Conservation (phyloP, 2,888 invertebrate genomes). For the Amphipyra tragopoginis region DNA sequence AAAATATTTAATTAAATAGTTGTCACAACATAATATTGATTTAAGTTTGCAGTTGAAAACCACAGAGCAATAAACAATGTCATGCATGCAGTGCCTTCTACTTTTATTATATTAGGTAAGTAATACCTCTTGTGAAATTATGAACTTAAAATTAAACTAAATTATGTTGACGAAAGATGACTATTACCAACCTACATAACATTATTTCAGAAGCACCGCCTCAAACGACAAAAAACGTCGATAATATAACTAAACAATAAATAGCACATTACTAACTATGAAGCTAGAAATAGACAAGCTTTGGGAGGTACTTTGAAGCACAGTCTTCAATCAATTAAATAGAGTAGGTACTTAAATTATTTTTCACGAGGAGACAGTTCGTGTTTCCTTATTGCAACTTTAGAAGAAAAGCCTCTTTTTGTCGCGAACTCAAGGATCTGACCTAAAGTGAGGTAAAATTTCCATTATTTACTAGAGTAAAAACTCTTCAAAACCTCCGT, state of each 20-base stretch:
- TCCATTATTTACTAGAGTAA: too few relatives aligned
- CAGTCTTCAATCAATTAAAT: constrained; percentile 57
- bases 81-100: too few relatives aligned
- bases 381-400: not conserved
- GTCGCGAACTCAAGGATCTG: not conserved
- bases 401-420: not conserved
- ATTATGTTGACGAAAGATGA: too few relatives aligned
- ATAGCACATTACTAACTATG: constrained; percentile 62
- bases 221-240: constrained; percentile 71
- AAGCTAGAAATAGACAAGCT: constrained; percentile 61
- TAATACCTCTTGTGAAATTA: too few relatives aligned
- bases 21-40: too few relatives aligned
- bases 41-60: too few relatives aligned
- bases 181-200: not conserved
- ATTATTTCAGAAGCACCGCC: constrained; percentile 79
- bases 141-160: too few relatives aligned
- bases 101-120: too few relatives aligned
- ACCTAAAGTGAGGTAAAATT: too few relatives aligned
- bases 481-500: too few relatives aligned
- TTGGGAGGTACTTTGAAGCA: constrained; percentile 65
- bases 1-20: too few relatives aligned
- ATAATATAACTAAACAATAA: constrained; percentile 58
- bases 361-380: constrained; percentile 2
- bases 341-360: constrained; percentile 16
- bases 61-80: too few relatives aligned